Conservation (phyloP, 2,113 vertebrate species). For the Gobio gobio region DNA sequence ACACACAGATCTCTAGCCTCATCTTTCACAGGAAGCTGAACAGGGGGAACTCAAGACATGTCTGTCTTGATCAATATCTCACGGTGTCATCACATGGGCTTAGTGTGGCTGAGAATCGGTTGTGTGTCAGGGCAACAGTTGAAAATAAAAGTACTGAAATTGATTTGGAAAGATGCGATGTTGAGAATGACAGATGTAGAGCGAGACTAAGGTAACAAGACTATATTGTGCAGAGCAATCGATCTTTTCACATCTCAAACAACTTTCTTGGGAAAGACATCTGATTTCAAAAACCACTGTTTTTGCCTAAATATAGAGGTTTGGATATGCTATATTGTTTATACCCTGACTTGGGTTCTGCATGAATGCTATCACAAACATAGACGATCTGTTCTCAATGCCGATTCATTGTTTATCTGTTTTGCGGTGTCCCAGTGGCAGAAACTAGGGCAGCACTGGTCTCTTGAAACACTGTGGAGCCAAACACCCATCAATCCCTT, state of each 20-base stretch:
- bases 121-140: background rate
- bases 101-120: background rate
- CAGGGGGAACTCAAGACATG: background rate
- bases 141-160: conserved; percentile 26
- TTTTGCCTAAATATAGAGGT: background rate
- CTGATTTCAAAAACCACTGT: background rate
- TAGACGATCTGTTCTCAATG: background rate
- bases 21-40: conserved; percentile 27
- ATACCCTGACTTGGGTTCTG: background rate
- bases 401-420: conserved; percentile 6
- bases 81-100: background rate
- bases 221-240: conserved; percentile 12
- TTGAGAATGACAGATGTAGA: conserved; percentile 1
- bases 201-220: background rate
- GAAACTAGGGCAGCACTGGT: conserved; percentile 52
- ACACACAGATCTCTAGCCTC: background rate
- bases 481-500: conserved; percentile 56
- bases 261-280: background rate
- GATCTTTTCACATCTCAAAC: background rate
- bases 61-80: conserved; percentile 33
- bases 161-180: conserved; percentile 9
- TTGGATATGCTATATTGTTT: background rate
- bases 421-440: conserved; percentile 15
- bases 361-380: conserved; percentile 3
- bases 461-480: conserved; percentile 40